Conservation (phyloP, 2,113 vertebrate species). For the Oncorhynchus keta region DNA sequence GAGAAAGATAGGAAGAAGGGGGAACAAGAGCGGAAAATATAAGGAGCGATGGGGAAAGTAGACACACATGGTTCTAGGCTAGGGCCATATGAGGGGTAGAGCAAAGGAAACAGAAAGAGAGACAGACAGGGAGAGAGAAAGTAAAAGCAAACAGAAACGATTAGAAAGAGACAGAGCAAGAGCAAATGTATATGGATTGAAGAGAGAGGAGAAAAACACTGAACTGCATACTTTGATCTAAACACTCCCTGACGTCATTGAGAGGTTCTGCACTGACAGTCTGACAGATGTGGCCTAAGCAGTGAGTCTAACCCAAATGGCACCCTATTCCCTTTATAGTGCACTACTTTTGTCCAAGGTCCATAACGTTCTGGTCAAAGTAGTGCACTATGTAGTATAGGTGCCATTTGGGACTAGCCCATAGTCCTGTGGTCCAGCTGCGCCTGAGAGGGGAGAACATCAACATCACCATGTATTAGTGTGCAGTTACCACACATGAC, state of each 20-base stretch:
- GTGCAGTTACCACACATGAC: neutral
- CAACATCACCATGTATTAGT: neutral
- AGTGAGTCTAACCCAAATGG: conserved; percentile 22
- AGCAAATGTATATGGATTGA: no score
- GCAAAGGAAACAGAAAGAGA: no score
- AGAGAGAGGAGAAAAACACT: neutral
- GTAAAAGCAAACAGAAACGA: neutral
- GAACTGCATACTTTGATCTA: no score
- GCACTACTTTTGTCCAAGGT: no score
- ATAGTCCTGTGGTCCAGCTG: neutral
- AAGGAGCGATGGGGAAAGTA: no score
- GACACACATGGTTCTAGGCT: no score
- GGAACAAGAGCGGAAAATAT: no score
- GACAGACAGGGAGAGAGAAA: neutral
- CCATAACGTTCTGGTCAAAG: neutral
- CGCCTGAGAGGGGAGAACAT: neutral
- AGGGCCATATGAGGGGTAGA: no score
- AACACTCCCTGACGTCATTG: neutral
- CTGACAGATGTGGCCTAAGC: conserved; percentile 25
- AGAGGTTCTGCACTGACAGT: neutral
- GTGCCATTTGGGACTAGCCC: no score
- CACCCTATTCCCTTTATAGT: neutral
- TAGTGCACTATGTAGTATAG: neutral
- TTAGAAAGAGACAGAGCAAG: neutral
- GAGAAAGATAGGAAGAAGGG: no score